phyloP scores from a whole-genome alignment of 2,888 invertebrate genomes.

The Coecobrya sp. region DNA sequence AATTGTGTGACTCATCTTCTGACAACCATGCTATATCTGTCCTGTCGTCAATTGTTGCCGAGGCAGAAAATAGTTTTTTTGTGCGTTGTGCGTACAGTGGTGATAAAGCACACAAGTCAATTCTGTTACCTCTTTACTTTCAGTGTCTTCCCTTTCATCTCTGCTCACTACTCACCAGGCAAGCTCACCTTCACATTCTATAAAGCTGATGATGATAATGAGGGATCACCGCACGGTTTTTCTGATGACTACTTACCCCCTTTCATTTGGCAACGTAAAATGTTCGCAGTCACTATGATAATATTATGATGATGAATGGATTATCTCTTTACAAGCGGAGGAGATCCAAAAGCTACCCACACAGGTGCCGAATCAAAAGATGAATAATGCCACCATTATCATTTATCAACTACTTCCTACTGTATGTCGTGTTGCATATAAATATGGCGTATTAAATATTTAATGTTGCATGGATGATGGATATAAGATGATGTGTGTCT shows the following conservation, averaged over 20 bases:
- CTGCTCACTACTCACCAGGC: conserved; percentile 24
- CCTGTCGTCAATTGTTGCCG: conserved; percentile 18
- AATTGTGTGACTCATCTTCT: conserved; percentile 57
- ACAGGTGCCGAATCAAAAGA: conserved; percentile 61
- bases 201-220: not conserved
- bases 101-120: conserved; percentile 34
- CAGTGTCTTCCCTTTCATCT: not conserved
- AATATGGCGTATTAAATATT: not conserved
- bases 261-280: conserved; percentile 51
- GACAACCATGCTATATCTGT: not conserved
- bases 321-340: conserved; percentile 54
- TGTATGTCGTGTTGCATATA: not conserved
- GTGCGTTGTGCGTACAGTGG: not conserved
- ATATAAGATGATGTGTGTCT: not conserved
- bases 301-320: conserved; percentile 66
- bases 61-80: not conserved
- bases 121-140: conserved; percentile 30
- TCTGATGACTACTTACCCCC: conserved; percentile 2
- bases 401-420: not conserved
- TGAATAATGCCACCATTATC: not conserved
- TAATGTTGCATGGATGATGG: not conserved
- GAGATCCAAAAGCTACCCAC: conserved; percentile 21
- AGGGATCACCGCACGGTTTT: not conserved
- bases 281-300: conserved; percentile 26
- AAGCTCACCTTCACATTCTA: conserved; percentile 46